These are phyloP conservation scores for Shinisaurus crocodilurus DNA, from an alignment of 2,113 vertebrate genomes.

Conservation along the genomic window DNA sequence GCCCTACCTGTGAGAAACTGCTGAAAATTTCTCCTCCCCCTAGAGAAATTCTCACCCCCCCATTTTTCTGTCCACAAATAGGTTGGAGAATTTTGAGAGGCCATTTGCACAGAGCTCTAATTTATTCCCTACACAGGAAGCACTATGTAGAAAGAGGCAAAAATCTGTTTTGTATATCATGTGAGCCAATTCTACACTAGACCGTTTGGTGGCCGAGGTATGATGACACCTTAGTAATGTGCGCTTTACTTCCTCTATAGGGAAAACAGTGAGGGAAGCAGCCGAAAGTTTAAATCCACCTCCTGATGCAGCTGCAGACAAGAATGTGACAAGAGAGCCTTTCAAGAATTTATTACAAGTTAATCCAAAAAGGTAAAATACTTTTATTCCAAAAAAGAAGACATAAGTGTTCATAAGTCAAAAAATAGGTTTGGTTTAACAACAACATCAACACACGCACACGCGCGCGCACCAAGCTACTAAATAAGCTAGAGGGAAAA, in stretches of 20 bases:
- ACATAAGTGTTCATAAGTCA: background rate
- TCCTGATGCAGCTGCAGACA: background rate
- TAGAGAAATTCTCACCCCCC: too few relatives aligned
- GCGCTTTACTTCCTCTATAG: background rate
- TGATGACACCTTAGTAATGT: too few relatives aligned
- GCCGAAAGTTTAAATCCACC: background rate
- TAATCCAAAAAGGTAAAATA: background rate
- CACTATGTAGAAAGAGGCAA: too few relatives aligned
- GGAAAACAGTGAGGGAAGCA: background rate
- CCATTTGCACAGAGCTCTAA: too few relatives aligned
- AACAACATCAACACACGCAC: background rate
- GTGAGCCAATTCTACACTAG: background rate
- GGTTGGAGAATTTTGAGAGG: too few relatives aligned
- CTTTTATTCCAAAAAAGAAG: background rate
- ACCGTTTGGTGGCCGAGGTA: too few relatives aligned
- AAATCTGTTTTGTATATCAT: too few relatives aligned
- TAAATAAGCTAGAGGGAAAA: background rate
- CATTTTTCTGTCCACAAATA: too few relatives aligned
- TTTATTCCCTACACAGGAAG: too few relatives aligned
- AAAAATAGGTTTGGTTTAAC: background rate
- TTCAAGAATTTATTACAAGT: background rate
- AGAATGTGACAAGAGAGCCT: background rate
- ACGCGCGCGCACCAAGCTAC: background rate
- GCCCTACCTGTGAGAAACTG: too few relatives aligned
- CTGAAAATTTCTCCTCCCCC: too few relatives aligned